Evolutionary conservation across 1,140 invertebrate species (phyloP).

Genomic region (Cotesia glomerata): DNA sequence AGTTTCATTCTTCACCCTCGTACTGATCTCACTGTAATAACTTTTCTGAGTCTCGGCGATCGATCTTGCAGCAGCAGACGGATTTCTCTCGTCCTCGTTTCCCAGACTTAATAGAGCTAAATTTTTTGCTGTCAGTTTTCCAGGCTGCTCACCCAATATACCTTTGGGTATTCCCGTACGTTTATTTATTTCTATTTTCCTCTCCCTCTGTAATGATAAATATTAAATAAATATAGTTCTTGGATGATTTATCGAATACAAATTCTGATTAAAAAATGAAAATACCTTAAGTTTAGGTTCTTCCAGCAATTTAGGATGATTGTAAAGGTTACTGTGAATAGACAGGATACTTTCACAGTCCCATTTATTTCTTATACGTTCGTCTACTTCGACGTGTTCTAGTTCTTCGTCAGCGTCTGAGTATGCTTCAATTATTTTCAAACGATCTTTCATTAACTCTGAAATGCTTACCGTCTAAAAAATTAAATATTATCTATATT

Average conservation of each 20-base stretch:
- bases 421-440: conserved; percentile 46
- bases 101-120: conserved; percentile 71
- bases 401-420: conserved; percentile 66
- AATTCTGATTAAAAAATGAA: neutral
- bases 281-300: conserved; percentile 77
- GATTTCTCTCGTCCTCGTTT: conserved; percentile 46
- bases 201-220: conserved; percentile 51
- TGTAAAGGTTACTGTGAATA: conserved; percentile 89
- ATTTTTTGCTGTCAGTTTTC: conserved; percentile 72
- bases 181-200: conserved; percentile 74
- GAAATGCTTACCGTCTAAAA: conserved; percentile 47
- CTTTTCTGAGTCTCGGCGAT: conserved; percentile 73
- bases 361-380: conserved; percentile 75
- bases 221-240: conserved; percentile 13
- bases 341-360: conserved; percentile 93
- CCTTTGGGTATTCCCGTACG: conserved; percentile 78
- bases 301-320: conserved; percentile 87
- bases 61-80: conserved; percentile 60
- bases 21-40: conserved; percentile 72
- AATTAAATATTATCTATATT: conserved; percentile 7
- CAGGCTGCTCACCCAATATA: conserved; percentile 63
- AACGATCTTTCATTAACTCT: conserved; percentile 48
- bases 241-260: neutral
- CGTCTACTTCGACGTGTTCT: conserved; percentile 67
- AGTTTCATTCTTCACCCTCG: conserved; percentile 83